Evolutionary conservation across 2,113 vertebrate genomes (phyloP).

Genomic region (Balaeniceps rex): DNA sequence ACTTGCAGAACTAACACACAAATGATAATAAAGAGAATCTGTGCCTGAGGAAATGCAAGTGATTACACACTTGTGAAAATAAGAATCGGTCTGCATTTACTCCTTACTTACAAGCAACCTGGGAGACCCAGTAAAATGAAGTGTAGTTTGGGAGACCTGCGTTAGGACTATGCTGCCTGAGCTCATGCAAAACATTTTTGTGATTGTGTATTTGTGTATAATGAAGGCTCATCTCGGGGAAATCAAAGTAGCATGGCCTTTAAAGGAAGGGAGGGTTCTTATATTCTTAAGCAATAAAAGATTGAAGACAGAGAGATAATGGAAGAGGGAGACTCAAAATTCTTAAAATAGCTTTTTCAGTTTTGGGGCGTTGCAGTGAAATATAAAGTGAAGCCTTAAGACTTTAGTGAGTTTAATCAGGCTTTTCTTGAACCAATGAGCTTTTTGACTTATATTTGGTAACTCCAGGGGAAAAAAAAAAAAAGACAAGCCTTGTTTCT

Average conservation of each 20-base stretch:
- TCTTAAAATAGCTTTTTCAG: not conserved
- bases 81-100: not conserved
- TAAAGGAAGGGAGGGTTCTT: not conserved
- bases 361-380: not conserved
- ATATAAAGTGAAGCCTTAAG: not conserved
- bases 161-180: not conserved
- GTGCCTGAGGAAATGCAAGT: not conserved
- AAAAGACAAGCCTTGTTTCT: not conserved
- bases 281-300: not conserved
- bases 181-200: not conserved
- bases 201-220: not conserved
- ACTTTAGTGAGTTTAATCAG: not conserved
- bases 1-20: not conserved
- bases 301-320: not conserved
- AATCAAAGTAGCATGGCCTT: not conserved
- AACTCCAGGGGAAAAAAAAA: no score
- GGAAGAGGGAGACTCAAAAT: not conserved
- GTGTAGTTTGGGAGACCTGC: not conserved
- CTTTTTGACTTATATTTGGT: not conserved
- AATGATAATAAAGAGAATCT: not conserved
- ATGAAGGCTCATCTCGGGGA: not conserved
- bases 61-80: not conserved
- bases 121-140: not conserved
- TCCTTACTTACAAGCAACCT: not conserved
- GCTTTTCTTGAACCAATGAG: not conserved